A percentile compares a stretch with the other conserved stretches of the same genome.
phyloP scores from a whole-genome alignment of 2,797 vertebrate genomes.

The Chanos chanos region DNA sequence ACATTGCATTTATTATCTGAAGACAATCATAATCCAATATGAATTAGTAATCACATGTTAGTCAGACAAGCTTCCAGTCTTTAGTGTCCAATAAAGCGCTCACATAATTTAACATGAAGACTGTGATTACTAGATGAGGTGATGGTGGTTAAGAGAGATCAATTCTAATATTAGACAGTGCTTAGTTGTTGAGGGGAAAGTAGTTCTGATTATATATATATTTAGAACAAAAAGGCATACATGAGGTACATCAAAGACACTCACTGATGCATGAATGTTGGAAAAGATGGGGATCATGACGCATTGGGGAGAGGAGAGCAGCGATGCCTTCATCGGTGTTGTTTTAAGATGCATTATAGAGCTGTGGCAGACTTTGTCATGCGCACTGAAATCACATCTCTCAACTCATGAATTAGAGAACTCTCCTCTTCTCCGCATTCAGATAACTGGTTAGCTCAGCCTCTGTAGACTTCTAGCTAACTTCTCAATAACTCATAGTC shows the following conservation, averaged over 20 bases:
- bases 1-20: no score
- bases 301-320: neutral
- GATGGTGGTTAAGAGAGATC: neutral
- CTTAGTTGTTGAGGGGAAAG: neutral
- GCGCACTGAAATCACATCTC: conserved; percentile 41
- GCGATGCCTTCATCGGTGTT: conserved; percentile 9
- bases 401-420: conserved; percentile 35
- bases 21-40: no score
- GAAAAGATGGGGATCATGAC: neutral
- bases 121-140: no score
- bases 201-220: no score
- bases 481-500: conserved; percentile 26
- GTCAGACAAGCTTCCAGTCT: no score
- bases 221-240: neutral
- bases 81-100: no score
- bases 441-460: conserved; percentile 18
- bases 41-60: no score
- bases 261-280: neutral
- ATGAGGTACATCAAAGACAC: neutral
- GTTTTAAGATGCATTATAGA: conserved; percentile 13
- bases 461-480: no score
- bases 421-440: conserved; percentile 10
- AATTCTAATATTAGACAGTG: no score
- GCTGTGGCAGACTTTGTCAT: conserved; percentile 2
- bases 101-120: no score